A percentile compares a stretch with the other conserved stretches of the same genome.
Conservation (phyloP, 2,797 vertebrate species). For the Hyperoplus lanceolatus region DNA sequence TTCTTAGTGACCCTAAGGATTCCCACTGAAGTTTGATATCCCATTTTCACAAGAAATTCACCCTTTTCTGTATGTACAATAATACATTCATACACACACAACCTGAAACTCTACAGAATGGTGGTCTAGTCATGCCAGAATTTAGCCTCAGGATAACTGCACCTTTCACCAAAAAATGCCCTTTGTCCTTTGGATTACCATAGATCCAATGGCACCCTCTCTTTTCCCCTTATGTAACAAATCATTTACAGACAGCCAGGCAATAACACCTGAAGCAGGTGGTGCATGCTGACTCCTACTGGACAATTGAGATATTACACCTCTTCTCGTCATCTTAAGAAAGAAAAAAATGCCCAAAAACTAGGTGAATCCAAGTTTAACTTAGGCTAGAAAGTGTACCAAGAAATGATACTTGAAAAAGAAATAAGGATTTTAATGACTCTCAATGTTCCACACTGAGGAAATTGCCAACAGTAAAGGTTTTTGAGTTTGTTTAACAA, state of each 20-base stretch:
- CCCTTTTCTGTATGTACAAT: background rate
- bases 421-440: too few species aligned
- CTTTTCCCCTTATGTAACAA: background rate
- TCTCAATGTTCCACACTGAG: background rate
- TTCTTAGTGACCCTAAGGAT: background rate
- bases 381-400: background rate
- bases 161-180: background rate
- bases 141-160: background rate
- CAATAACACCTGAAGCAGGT: conserved; percentile 27
- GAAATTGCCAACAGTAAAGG: background rate
- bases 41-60: conserved; percentile 4
- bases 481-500: background rate
- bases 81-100: conserved; percentile 4
- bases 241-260: background rate
- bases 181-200: background rate
- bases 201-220: background rate
- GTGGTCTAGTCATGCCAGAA: background rate
- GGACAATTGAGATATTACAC: conserved; percentile 50
- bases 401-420: background rate
- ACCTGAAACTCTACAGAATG: background rate
- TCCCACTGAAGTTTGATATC: background rate
- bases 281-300: conserved; percentile 44
- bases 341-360: conserved; percentile 2
- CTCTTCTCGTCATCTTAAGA: background rate
- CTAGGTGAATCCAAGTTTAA: background rate